Evolutionary conservation across 2,888 invertebrate genomes (phyloP), one percentile per base, ranked within the genome.

Genomic region (Xanthia icteritia): DNA sequence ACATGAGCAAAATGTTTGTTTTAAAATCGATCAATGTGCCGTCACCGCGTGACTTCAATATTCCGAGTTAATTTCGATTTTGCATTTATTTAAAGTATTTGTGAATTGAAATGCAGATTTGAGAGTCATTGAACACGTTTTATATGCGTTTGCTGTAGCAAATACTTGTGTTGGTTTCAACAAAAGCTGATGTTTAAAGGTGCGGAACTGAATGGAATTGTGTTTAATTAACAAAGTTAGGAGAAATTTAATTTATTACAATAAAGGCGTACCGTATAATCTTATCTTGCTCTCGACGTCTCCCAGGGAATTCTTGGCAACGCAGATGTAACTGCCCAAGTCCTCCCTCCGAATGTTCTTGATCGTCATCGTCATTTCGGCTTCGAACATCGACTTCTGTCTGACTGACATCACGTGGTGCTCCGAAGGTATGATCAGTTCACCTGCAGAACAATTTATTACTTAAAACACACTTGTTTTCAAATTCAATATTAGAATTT

Each of bases 251-350:
- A 76, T 73, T 73, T 78, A 51, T 54, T 73, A 58, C 77, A 76
- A 80, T 61, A 69, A 81, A 76, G 23, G 20, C 66, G 97, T 96
- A 99, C 99, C 99, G 93, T 99, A 99, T 88, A 99, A 97, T 89
- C 99, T 97, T 92, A 99, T 99, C 94, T 98, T 98, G 97, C 98
- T 98, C 92, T 99, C 99, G 68, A 98, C 98, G 90, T 98, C 99
- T 8, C 99, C 99, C 6, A 99, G 97, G 2, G 98, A 98, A 93
- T 98, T 98, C 93, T 98, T 98, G 31, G 99, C 99, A 65, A 98
- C 98, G 93, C 99, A 99, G 73, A 98, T 97, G 94, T 99, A 99
- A 72, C 98, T 98, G 72, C 99, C 99, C 66, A 98, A 97, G 92
- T 99, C 98, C 80, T 97, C 97, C 84, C 97, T 97, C 82, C 98